Percentiles rank a stretch among this genome's conserved stretches.
These are phyloP conservation scores for Ceyx cyanopectus DNA, from an alignment of 2,113 vertebrate species.

Conservation along the genomic window DNA sequence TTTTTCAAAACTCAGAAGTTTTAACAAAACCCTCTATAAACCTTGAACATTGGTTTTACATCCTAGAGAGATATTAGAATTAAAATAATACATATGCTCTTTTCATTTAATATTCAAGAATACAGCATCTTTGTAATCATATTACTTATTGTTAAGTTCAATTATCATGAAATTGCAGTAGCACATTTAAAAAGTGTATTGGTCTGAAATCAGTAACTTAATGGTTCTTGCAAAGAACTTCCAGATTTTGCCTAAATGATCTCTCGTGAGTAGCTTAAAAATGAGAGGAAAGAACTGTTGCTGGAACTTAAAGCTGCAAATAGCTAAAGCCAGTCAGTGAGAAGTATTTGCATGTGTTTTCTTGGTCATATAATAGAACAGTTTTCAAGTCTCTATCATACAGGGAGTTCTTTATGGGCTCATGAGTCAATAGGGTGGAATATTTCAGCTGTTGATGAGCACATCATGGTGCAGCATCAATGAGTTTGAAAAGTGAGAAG, in stretches of 20 bases:
- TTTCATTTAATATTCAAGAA: not conserved
- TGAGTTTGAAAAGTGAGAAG: not conserved
- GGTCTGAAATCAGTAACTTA: not conserved
- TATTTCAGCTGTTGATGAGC: not conserved
- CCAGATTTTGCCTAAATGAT: not conserved
- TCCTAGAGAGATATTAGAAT: not conserved
- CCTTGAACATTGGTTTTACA: not conserved
- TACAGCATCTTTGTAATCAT: not conserved
- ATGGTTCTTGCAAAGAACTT: not conserved
- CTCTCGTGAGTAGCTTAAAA: not conserved
- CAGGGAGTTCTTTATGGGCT: not conserved
- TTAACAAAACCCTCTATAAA: not conserved
- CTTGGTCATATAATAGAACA: not conserved
- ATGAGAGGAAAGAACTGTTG: not conserved
- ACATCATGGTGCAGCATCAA: not conserved
- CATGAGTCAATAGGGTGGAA: not conserved
- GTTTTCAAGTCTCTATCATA: not conserved
- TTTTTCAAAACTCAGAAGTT: not conserved
- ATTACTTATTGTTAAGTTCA: not conserved
- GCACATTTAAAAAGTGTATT: not conserved
- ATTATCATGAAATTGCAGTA: not conserved
- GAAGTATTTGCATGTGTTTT: not conserved
- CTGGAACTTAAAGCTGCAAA: not conserved
- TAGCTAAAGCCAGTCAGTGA: not conserved
- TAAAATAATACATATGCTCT: not conserved